Evolutionary conservation across 2,888 invertebrate genomes (phyloP).

Genomic region (Diadegma fenestrale): DNA sequence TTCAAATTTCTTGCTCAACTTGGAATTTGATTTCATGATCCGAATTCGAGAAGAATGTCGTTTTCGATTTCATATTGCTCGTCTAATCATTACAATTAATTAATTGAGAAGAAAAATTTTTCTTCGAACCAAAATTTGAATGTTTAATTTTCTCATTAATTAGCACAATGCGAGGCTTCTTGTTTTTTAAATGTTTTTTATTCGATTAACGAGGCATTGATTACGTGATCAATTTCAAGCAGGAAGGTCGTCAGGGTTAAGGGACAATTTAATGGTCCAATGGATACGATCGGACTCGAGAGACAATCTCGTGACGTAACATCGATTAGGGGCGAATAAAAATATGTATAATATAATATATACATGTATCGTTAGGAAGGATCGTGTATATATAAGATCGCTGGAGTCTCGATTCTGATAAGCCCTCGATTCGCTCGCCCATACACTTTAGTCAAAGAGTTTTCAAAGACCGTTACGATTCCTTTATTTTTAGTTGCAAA

Average conservation of each 20-base stretch:
- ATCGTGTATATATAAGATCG: slow-evolving; percentile 19
- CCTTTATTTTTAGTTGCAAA: not conserved
- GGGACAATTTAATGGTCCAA: slow-evolving; percentile 43
- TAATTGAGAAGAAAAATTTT: not conserved
- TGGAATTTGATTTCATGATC: not conserved
- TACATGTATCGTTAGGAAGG: slow-evolving; percentile 10
- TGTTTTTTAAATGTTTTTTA: not conserved
- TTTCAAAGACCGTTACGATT: not conserved
- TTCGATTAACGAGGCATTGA: slow-evolving; percentile 30
- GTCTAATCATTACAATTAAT: not conserved
- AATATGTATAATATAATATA: not conserved
- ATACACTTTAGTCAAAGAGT: not conserved
- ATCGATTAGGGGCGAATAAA: slow-evolving; percentile 18
- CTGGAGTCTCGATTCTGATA: slow-evolving; percentile 26
- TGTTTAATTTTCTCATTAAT: not conserved
- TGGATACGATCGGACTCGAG: slow-evolving; percentile 33
- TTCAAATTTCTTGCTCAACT: not conserved
- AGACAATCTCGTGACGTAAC: slow-evolving; percentile 49
- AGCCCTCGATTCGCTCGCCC: not conserved
- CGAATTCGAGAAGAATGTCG: not conserved
- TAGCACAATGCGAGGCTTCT: not conserved
- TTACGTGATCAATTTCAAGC: slow-evolving; percentile 25
- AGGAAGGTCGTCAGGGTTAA: slow-evolving; percentile 41
- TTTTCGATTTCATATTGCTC: not conserved
- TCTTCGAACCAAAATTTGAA: slow-evolving; percentile 1